Evolutionary conservation across 2,113 vertebrate species (phyloP).

Genomic region (Proterorhinus semilunaris): DNA sequence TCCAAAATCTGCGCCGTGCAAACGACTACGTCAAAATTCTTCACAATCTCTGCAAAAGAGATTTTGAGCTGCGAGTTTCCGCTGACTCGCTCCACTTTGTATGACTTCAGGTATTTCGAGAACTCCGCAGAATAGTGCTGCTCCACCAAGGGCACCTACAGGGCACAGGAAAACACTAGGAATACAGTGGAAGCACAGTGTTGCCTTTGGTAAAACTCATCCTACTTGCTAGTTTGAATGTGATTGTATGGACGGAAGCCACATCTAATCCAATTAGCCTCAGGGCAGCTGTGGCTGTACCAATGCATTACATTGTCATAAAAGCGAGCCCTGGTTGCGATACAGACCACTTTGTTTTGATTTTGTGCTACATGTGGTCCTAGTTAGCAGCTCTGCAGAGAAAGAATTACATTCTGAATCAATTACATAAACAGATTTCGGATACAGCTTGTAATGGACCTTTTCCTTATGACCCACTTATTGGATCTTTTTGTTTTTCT

Average conservation of each 20-base stretch:
- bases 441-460: neutral
- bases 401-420: neutral
- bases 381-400: neutral
- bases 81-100: slow-evolving; percentile 84
- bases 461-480: neutral
- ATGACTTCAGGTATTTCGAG: slow-evolving; percentile 81
- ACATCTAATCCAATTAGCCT: too few relatives aligned
- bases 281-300: neutral
- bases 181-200: neutral
- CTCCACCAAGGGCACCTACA: slow-evolving; percentile 89
- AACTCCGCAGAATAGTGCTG: slow-evolving; percentile 90
- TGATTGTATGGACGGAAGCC: neutral
- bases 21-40: slow-evolving; percentile 86
- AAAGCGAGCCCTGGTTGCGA: neutral
- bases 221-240: neutral
- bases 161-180: neutral
- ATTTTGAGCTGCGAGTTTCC: slow-evolving; percentile 91
- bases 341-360: neutral
- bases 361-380: neutral
- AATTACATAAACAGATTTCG: neutral
- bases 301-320: neutral
- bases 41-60: slow-evolving; percentile 88
- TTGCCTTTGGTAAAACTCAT: neutral
- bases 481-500: neutral
- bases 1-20: slow-evolving; percentile 97